Base-by-base conservation (phyloP, 2,797 vertebrate species). In the Micromesistius poutassou region DNA sequence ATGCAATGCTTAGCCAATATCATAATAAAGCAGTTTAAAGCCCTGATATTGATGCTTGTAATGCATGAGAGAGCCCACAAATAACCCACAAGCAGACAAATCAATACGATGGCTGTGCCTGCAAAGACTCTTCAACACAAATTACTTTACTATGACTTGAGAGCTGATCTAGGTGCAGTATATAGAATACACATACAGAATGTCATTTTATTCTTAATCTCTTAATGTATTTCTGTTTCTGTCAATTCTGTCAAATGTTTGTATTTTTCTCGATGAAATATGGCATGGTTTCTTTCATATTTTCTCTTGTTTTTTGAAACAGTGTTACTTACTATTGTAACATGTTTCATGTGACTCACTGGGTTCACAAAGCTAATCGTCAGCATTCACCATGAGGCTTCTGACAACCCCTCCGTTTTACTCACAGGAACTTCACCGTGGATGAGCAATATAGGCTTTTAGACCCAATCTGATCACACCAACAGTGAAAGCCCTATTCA, bases 31-130 rank as follows among this genome's bases (percentile, higher is more conserved):
- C 36, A 1, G 1, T 30, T 76, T 50, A 75, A 79, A 76, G 31
- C 72, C 80, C 78, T 40, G 81, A 78, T 42, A 68, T 70, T 36
- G 77, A 77, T 66, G 78, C 76, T n/a, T 25, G 62, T 40, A 79
- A 30, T 31, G 72, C 35, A 30, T 30, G 73, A 74, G 88, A 84
- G 92, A 86, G 87, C 87, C 83, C 84, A 85, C 86, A 85, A 88
- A 89, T 91, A 83, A 89, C 83, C 66, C 75, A 83, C 38, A 74
- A 68, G 79, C 66, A 71, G 35, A 72, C 83, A 87, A 89, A 92
- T 91, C 89, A 87, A 92, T 90, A 80, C 30, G 71, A 79, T 76
- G 72, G 74, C 33, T 66, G 78, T 77, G 71, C 42, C 76, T 76
- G 76, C 80, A 79, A 83, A 83, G 28, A 72, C 74, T 84, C 62